Base-by-base conservation (phyloP, 2,113 vertebrate genomes). In the Cyanoramphus novaezelandiae region DNA sequence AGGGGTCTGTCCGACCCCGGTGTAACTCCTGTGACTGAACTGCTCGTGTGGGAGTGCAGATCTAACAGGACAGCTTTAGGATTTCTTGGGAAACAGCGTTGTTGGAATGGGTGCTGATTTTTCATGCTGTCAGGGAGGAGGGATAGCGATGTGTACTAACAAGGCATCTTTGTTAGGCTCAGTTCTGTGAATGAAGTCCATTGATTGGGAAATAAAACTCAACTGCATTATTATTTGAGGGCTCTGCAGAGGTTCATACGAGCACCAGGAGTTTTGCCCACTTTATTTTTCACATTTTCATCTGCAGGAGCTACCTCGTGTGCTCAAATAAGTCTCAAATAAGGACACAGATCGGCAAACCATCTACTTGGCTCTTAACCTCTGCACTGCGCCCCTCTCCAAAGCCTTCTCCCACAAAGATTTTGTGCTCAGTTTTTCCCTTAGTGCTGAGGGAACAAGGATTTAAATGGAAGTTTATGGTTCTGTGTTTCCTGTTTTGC, bases 1-100 rank as follows among this genome's bases (percentile, higher is more conserved):
- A 84, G 77, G 80, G 57, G 62, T 21, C 65, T 57, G 31, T 13
- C 49, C 57, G 70, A 91, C 93, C 95, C 94, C 83, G 57, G 1
- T 41, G 72, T 92, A 96, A 83, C 96, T 95, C 71, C 35, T 63
- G 86, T 86, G 95, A 79, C 90, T 96, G 96, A 97, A 67, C 96
- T 67, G 23, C 29, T 11, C 50, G 49, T 70, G 87, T 63, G 70
- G 91, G 95, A 93, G 95, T 72, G 86, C 76, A 13, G 39, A 87
- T 76, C 75, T 87, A 76, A 86, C 90, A 27, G 88, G 92, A 59
- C 78, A 86, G 91, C 15, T 3, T 2, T 2, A 59, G n/a, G 88
- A 79, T 90, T 63, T 71, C 86, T 82, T 92, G 96, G 96, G 96
- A 90, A 96, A 74, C 13, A 3, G 41, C 20, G 3, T 31, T 79